phyloP scores from a whole-genome alignment of 92 coral and sea anemone genomes.

The Blastomussa wellsi region DNA sequence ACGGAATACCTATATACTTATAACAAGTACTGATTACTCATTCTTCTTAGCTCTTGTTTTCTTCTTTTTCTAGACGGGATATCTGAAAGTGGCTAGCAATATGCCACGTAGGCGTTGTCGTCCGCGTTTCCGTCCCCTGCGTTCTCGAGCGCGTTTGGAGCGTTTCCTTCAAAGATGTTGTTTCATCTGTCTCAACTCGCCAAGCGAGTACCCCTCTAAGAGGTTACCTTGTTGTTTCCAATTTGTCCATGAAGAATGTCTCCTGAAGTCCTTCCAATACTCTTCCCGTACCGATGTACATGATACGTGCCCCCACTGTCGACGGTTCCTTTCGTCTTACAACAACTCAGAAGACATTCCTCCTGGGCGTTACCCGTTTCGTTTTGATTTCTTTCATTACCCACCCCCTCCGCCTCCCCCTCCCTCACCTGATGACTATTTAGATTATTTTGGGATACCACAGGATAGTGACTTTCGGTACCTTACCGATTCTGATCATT shows the following conservation, averaged over 20 bases:
- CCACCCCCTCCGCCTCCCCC: background rate
- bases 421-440: background rate
- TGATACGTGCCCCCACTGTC: background rate
- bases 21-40: too few species aligned
- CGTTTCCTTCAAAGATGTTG: too few species aligned
- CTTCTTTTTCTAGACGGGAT: too few species aligned
- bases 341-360: background rate
- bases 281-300: background rate
- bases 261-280: too few species aligned
- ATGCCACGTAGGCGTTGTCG: background rate
- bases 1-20: background rate
- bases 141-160: background rate
- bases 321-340: background rate
- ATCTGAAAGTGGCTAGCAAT: too few species aligned
- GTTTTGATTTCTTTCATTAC: background rate
- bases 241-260: too few species aligned
- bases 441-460: background rate
- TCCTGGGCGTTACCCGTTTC: background rate
- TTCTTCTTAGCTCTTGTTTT: too few species aligned
- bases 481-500: background rate
- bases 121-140: background rate
- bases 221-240: background rate
- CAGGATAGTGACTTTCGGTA: background rate
- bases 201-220: background rate
- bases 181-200: background rate